Evolutionary conservation across 1,140 invertebrate species (phyloP).

Genomic region (Cydia pomonella): DNA sequence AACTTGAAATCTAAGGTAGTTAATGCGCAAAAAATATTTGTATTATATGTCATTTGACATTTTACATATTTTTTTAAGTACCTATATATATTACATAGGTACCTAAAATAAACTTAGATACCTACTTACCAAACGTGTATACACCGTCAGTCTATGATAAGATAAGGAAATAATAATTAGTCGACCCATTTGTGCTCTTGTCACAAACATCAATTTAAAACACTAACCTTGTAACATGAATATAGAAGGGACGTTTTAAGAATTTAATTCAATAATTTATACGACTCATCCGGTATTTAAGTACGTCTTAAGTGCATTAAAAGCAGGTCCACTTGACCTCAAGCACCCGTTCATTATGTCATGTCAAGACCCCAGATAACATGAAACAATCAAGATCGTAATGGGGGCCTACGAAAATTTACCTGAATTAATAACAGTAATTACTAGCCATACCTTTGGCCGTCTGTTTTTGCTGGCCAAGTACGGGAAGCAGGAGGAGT

Average conservation of each 20-base stretch:
- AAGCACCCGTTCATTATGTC: slow-evolving; percentile 19
- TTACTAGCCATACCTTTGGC: slow-evolving; percentile 22
- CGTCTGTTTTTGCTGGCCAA: slow-evolving; percentile 2
- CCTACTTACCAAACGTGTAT: background rate
- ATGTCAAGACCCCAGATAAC: slow-evolving; percentile 3
- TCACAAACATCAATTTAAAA: slow-evolving; percentile 4
- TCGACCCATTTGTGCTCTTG: background rate
- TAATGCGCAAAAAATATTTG: too few relatives aligned
- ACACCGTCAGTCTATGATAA: background rate
- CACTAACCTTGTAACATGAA: background rate
- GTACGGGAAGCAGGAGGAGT: slow-evolving; percentile 1
- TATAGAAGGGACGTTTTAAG: background rate
- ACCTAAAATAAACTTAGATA: too few relatives aligned
- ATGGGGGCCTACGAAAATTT: background rate
- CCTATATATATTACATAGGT: too few relatives aligned
- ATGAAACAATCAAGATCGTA: slow-evolving; percentile 21
- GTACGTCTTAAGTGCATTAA: slow-evolving; percentile 20
- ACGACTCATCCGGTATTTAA: slow-evolving; percentile 4
- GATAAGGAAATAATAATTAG: background rate
- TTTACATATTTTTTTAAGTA: too few relatives aligned
- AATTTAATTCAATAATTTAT: background rate
- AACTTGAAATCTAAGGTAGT: too few relatives aligned
- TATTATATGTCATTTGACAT: too few relatives aligned
- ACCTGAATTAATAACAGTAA: slow-evolving; percentile 31
- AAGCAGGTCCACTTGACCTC: slow-evolving; percentile 20